Evolutionary conservation across 2,888 invertebrate species (phyloP), one percentile per base, ranked within the genome.

Genomic region (Machimus atricapillus): DNA sequence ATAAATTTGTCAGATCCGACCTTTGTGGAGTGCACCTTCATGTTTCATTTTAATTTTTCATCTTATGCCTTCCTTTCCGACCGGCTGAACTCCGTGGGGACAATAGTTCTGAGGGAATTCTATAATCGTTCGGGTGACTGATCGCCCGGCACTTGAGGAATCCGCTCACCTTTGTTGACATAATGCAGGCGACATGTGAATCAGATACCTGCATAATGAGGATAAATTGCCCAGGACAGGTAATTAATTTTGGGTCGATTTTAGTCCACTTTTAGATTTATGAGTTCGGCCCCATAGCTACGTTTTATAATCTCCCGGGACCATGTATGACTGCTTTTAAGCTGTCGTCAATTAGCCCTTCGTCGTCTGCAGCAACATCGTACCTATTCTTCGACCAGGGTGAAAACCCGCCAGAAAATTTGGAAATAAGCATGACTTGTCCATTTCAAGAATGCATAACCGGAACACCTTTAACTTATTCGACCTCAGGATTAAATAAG

Each of bases 1-100:
- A 79, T 79, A 79, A 79, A 79, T 79, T 79, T 31, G 52, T 79
- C 52, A 79, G 31, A 79, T 23, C 52, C 52, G 46, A 79, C 79
- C 79, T 79, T 79, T 79, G 52, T 78, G 12, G 52, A 40, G 52
- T 40, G 40, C 23, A 52, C 52, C 66, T 52, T 19, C 52, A 79
- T 46, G 52, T 79, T 79, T 79, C 46, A 79, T 79, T 79, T 79
- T 79, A 52, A 52, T 40, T 78, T 76, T 76, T 37, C 76, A 16
- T 76, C 37, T 76, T 37, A 37, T 31, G 37, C 37, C n/a, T 23
- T n/a, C 34, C n/a, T 37, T 78, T 78, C 78, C 78, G 23, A 43
- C 16, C 43, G 23, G 43, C 19, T 78, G 78, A 78, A 37, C 43
- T 37, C 40, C 43, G 78, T 78, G 78, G 78, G 66, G 46, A 40